phyloP scores from a whole-genome alignment of 1,140 invertebrate genomes.

The Drosophila yakuba region DNA sequence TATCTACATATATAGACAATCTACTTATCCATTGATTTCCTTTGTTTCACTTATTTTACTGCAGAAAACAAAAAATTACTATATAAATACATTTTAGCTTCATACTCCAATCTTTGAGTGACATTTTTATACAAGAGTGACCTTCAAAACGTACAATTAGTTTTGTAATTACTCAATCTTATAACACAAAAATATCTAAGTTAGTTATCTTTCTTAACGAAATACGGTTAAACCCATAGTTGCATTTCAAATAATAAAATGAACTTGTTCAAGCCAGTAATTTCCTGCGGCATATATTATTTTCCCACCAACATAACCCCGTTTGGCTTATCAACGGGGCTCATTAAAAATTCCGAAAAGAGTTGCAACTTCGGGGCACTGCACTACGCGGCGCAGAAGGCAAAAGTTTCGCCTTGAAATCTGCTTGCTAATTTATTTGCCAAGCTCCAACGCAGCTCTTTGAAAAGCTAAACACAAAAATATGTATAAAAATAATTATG shows the following conservation, averaged over 20 bases:
- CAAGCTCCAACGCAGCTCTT: slow-evolving; percentile 25
- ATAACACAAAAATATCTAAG: too few species aligned
- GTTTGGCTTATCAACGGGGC: slow-evolving; percentile 29
- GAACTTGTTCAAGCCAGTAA: background rate
- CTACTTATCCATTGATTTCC: background rate
- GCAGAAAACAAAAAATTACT: too few species aligned
- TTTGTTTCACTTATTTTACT: too few species aligned
- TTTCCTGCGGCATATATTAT: background rate
- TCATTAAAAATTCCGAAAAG: slow-evolving; percentile 37
- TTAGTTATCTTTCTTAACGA: too few species aligned
- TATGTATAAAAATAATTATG: slow-evolving; percentile 48
- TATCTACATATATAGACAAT: background rate
- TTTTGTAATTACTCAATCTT: too few species aligned
- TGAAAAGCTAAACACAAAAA: slow-evolving; percentile 20
- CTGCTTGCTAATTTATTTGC: slow-evolving; percentile 39
- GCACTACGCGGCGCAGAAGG: slow-evolving; percentile 8
- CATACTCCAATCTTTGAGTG: too few species aligned
- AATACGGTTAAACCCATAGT: too few species aligned
- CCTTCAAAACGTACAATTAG: too few species aligned
- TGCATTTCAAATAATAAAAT: too few species aligned
- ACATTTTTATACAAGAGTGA: too few species aligned
- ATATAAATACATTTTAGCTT: too few species aligned
- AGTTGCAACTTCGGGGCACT: slow-evolving; percentile 29
- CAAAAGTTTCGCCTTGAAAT: slow-evolving; percentile 36
- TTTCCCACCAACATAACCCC: slow-evolving; percentile 12